Conservation (phyloP, 2,888 invertebrate genomes). For the Choreutis nemorana region DNA sequence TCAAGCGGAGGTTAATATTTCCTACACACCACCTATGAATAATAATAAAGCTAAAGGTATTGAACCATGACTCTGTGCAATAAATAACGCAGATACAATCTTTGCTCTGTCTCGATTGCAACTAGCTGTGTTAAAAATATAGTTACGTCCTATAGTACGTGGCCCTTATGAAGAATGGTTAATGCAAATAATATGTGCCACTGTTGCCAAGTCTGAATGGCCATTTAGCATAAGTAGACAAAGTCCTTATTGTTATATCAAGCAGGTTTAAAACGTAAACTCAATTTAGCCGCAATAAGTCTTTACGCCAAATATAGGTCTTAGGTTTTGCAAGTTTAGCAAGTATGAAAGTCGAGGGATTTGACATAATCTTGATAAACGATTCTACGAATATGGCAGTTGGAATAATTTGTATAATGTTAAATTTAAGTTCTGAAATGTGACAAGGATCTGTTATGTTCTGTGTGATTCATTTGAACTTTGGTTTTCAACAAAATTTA, state of each 20-base stretch:
- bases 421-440: too few relatives aligned
- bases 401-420: too few relatives aligned
- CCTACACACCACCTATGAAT: slow-evolving; percentile 32
- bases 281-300: too few relatives aligned
- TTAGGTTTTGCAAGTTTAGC: too few relatives aligned
- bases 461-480: too few relatives aligned
- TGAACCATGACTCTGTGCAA: slow-evolving; percentile 42
- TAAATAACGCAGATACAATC: slow-evolving; percentile 47
- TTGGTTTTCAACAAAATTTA: too few relatives aligned
- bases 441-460: too few relatives aligned
- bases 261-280: slow-evolving; percentile 1
- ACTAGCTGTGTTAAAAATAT: slow-evolving; percentile 6
- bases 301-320: too few relatives aligned
- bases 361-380: too few relatives aligned
- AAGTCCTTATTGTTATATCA: neutral
- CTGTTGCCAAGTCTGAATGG: slow-evolving; percentile 25
- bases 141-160: slow-evolving; percentile 12
- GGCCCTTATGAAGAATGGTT: slow-evolving; percentile 18
- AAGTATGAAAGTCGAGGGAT: too few relatives aligned
- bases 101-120: slow-evolving; percentile 9
- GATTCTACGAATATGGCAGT: too few relatives aligned
- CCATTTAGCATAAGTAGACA: slow-evolving; percentile 27
- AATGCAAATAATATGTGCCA: slow-evolving; percentile 27
- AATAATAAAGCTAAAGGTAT: slow-evolving; percentile 40
- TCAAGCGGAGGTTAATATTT: slow-evolving; percentile 23